Evolutionary conservation across 2,113 vertebrate species (phyloP).

Genomic region (Austrofundulus limnaeus): DNA sequence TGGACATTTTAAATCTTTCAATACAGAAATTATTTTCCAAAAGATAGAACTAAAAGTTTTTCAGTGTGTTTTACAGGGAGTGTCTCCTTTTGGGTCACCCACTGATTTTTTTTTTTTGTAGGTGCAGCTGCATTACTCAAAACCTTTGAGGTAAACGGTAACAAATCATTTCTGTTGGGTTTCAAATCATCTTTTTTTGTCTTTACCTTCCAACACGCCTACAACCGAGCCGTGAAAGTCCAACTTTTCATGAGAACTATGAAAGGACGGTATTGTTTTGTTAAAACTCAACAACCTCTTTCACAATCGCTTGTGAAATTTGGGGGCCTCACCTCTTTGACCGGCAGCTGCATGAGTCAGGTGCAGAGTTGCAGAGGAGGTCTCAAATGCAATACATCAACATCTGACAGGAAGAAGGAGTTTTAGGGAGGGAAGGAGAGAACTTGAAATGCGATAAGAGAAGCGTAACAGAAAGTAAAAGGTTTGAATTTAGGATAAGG

Average conservation of each 20-base stretch:
- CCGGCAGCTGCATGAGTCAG: slow-evolving; percentile 56
- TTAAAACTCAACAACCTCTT: slow-evolving; percentile 9
- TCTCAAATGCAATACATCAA: slow-evolving; percentile 38
- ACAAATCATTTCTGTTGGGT: slow-evolving; percentile 35
- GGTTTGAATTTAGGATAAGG: slow-evolving; percentile 6
- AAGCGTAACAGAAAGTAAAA: neutral
- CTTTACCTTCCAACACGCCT: slow-evolving; percentile 33
- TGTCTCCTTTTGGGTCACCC: slow-evolving; percentile 37
- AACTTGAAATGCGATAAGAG: slow-evolving; percentile 1
- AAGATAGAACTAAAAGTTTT: neutral
- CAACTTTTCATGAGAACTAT: slow-evolving; percentile 23
- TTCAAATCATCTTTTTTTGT: slow-evolving; percentile 6
- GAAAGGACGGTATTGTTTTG: slow-evolving; percentile 29
- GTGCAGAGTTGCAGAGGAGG: slow-evolving; percentile 30
- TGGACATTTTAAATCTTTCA: neutral
- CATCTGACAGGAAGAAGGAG: slow-evolving; percentile 15
- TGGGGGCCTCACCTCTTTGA: slow-evolving; percentile 21
- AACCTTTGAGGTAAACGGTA: slow-evolving; percentile 49
- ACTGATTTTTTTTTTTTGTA: slow-evolving; percentile 52
- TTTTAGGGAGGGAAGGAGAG: slow-evolving; percentile 9
- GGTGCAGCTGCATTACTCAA: slow-evolving; percentile 66
- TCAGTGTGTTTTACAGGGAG: slow-evolving; percentile 44
- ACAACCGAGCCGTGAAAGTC: slow-evolving; percentile 4
- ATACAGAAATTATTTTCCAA: slow-evolving; percentile 6
- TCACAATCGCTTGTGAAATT: slow-evolving; percentile 22